Evolutionary conservation across 1,140 invertebrate species (phyloP), one percentile per base, ranked within the genome.

Genomic region (Formica exsecta): DNA sequence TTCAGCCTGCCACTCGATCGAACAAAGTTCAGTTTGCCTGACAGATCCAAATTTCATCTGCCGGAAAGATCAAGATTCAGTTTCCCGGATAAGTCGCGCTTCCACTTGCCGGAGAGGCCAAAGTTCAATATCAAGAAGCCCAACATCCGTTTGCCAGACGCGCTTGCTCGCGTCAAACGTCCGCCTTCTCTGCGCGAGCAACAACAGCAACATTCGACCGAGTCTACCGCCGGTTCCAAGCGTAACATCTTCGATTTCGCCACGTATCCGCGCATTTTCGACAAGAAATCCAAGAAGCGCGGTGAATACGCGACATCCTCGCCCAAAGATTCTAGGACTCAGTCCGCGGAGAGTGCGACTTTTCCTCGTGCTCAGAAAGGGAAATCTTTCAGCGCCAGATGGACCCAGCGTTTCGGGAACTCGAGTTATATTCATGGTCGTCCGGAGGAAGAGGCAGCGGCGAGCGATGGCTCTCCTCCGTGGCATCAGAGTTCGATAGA

Each of bases 231-330:
- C 8, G 89, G 86, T 16, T 93, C 95, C 75, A 86, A 96, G 94
- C 92, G 95, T 95, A 94, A 96, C 94, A 92, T 97, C 96, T 97
- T 97, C 93, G 97, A 97, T 92, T 97, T 97, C 83, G 96, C 96
- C 87, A 98, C 97, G 0, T 97, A 97, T 93, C 97, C 97, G 0
- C 95, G 97, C 75, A 95, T 98, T 48, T 97, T 98, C 90, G 96
- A 96, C 59, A 96, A 95, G 86, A 97, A 96, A 87, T 92, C 93
- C 11, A 94, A 95, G 71, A 94, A 94, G 48, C 95, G 95, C 44
- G 89, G 87, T n/a, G 93, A 94, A n/a, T 93, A 93, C 77, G 89
- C 91, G 9, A 94, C 93, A 0, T 94, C 94, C 0, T 95, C 94
- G 9, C 93, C 93, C 0, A 94, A 95, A 68, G 93, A 92, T 7